Conservation (phyloP, 2,113 vertebrate species). For the Motacilla tschutschensis region DNA sequence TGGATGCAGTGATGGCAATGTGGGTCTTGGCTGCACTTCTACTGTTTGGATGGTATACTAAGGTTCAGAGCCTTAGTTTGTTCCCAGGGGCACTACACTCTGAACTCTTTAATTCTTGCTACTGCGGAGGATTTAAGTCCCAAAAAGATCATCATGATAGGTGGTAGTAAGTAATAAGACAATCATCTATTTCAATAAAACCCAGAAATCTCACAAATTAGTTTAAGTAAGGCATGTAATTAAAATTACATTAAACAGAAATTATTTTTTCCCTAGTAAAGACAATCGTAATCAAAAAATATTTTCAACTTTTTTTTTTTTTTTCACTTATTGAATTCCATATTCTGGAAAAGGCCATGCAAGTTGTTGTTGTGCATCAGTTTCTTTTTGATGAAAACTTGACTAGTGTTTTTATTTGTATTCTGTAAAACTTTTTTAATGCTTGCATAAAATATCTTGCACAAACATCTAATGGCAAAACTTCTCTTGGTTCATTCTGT, state of each 20-base stretch:
- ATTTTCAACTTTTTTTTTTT: not conserved
- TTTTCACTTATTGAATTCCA: not conserved
- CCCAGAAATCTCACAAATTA: not conserved
- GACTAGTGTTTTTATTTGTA: not conserved
- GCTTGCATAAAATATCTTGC: not conserved
- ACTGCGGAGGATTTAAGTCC: not conserved
- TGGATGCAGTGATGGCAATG: not conserved
- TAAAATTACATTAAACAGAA: not conserved
- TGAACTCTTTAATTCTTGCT: not conserved
- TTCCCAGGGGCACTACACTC: not conserved
- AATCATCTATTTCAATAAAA: not conserved
- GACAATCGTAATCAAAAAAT: not conserved
- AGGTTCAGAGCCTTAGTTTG: not conserved
- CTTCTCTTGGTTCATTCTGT: not conserved
- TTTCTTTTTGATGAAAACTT: constrained; percentile 1
- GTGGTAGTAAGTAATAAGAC: not conserved
- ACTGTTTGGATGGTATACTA: not conserved
- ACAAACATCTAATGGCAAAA: constrained; percentile 1
- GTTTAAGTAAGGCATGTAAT: not conserved
- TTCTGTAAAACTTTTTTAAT: not conserved
- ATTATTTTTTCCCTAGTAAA: not conserved
- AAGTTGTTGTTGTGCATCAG: not conserved
- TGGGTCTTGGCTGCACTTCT: not conserved
- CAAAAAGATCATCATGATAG: not conserved
- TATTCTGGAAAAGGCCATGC: not conserved